phyloP scores from a whole-genome alignment of 2,888 invertebrate species.

The Trissoscelio sp. region DNA sequence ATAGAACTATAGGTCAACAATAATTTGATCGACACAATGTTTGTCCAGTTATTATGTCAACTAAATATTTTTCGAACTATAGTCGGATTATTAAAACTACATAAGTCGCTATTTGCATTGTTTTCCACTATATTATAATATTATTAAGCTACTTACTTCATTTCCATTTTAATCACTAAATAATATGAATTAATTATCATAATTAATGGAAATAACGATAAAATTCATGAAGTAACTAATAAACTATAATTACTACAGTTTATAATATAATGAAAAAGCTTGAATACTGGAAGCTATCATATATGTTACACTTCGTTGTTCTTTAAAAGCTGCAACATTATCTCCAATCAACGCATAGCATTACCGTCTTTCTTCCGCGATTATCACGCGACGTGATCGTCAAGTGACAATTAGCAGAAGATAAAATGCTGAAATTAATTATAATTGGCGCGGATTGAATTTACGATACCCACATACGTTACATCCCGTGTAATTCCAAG shows the following conservation, averaged over 20 bases:
- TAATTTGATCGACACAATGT: not conserved
- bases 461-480: slow-evolving; percentile 27
- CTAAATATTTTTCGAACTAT: not conserved
- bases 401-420: slow-evolving; percentile 45
- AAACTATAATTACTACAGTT: too few species aligned
- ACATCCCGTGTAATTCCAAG: not conserved
- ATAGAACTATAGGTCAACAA: not conserved
- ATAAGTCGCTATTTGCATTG: too few species aligned
- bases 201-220: too few species aligned
- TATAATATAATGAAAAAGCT: too few species aligned
- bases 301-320: not conserved
- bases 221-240: too few species aligned
- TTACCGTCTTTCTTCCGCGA: slow-evolving; percentile 46
- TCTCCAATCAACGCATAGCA: slow-evolving; percentile 14
- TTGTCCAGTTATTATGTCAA: not conserved
- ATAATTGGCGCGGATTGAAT: slow-evolving; percentile 31
- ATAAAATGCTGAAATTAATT: slow-evolving; percentile 36
- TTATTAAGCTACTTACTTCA: too few species aligned
- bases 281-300: not conserved
- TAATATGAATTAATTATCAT: too few species aligned
- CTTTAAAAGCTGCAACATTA: slow-evolving; percentile 9
- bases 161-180: too few species aligned
- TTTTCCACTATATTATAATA: too few species aligned
- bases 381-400: slow-evolving; percentile 31
- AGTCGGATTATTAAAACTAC: not conserved